These are phyloP conservation scores for Xiphophorus birchmanni DNA, from an alignment of 2,797 vertebrate species.

Conservation along the genomic window DNA sequence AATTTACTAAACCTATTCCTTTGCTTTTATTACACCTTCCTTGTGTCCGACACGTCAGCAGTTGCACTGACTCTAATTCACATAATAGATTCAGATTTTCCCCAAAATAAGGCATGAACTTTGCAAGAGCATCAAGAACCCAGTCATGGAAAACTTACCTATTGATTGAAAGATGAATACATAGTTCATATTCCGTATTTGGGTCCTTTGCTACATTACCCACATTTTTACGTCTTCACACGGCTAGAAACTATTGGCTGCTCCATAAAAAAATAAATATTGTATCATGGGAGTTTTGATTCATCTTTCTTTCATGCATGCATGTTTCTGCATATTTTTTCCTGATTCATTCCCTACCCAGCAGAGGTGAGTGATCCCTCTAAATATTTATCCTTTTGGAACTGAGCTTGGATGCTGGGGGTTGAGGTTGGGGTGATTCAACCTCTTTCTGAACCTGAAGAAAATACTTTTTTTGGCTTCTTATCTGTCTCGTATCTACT, in stretches of 20 bases:
- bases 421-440: not conserved
- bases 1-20: not conserved
- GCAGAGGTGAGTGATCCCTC: not conserved
- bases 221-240: not conserved
- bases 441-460: not conserved
- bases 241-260: not conserved
- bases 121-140: not conserved
- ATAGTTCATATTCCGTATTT: not conserved
- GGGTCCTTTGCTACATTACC: not conserved
- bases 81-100: not conserved
- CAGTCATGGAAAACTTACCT: not conserved
- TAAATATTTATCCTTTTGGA: slow-evolving; percentile 2
- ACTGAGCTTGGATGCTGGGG: not conserved
- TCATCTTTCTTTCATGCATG: not conserved
- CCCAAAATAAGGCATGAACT: not conserved
- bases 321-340: slow-evolving; percentile 6
- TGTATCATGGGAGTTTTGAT: not conserved
- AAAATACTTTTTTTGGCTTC: slow-evolving; percentile 2
- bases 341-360: not conserved
- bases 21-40: not conserved
- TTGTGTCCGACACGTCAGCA: not conserved
- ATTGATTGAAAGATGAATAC: not conserved
- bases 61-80: not conserved
- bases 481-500: not conserved
- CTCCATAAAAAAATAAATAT: not conserved